Conservation (phyloP, 2,888 invertebrate genomes). For the Lasioglossum calceatum region DNA sequence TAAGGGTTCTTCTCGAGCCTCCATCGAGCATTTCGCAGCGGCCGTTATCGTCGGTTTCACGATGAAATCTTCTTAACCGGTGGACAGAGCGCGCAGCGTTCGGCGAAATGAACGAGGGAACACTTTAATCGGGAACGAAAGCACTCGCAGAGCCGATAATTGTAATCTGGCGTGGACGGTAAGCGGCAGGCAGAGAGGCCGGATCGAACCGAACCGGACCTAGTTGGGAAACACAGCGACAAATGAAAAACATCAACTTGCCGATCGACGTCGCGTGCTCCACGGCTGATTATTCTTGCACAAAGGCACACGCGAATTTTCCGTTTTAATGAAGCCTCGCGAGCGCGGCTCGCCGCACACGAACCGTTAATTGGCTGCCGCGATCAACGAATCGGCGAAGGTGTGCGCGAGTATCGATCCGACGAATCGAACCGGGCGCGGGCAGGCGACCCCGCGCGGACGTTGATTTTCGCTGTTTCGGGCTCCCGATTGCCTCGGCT, state of each 20-base stretch:
- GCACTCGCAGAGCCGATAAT: constrained; percentile 2
- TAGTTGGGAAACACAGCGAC: background rate
- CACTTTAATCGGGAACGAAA: background rate
- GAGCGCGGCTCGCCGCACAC: constrained; percentile 5
- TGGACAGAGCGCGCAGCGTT: background rate
- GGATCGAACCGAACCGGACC: background rate
- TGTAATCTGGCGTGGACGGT: background rate
- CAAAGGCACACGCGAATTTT: background rate
- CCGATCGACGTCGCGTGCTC: constrained; percentile 6
- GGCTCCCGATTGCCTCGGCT: background rate
- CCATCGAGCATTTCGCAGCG: background rate
- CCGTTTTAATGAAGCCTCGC: background rate
- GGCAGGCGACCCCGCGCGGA: background rate
- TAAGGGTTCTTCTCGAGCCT: background rate
- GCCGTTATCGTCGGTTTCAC: background rate
- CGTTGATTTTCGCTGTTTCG: background rate
- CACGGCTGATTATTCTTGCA: constrained; percentile 12
- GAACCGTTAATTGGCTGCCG: background rate
- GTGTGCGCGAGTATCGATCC: background rate
- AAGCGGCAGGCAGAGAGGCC: background rate
- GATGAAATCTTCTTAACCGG: background rate
- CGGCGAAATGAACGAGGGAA: background rate
- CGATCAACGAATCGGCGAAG: constrained; percentile 19
- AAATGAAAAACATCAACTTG: constrained; percentile 1
- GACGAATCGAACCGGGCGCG: background rate